phyloP scores from a whole-genome alignment of 2,888 invertebrate species.

The Parthenolecanium corni region DNA sequence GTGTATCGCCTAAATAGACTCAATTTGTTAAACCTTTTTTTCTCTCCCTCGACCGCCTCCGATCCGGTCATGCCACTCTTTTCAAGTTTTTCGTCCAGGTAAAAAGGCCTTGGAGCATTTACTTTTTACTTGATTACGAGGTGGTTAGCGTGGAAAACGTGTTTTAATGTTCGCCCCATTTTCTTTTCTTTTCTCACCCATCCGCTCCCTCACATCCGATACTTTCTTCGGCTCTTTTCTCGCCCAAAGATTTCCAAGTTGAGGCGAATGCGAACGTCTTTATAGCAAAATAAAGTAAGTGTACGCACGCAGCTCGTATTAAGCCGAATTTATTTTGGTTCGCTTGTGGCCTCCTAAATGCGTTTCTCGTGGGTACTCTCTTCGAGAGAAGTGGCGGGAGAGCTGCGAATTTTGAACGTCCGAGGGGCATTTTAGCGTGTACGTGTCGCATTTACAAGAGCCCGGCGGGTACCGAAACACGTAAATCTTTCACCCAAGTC shows the following conservation, averaged over 20 bases:
- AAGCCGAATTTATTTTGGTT: conserved; percentile 9
- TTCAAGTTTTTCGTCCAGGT: no score
- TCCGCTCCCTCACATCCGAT: no score
- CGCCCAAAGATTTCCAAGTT: background rate
- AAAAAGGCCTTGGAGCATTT: conserved; percentile 11
- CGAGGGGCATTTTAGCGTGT: no score
- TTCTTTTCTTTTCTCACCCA: no score
- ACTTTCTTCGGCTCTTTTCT: no score
- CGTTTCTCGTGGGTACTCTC: background rate
- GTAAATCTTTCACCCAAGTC: no score
- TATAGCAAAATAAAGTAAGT: conserved; percentile 7
- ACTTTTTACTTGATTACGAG: conserved; percentile 24
- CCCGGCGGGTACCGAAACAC: no score
- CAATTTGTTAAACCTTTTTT: conserved; percentile 25
- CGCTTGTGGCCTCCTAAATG: conserved; percentile 2
- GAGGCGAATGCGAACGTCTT: conserved; percentile 7
- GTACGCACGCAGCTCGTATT: background rate
- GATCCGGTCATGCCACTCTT: no score
- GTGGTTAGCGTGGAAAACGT: conserved; percentile 17
- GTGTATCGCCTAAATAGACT: conserved; percentile 21
- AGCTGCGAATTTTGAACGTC: background rate
- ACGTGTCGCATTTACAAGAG: no score
- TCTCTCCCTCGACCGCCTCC: no score
- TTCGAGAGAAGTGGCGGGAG: background rate
- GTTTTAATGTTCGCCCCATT: conserved; percentile 2